Evolutionary conservation across 2,888 invertebrate genomes (phyloP).

Genomic region (Tetragonula carbonaria): DNA sequence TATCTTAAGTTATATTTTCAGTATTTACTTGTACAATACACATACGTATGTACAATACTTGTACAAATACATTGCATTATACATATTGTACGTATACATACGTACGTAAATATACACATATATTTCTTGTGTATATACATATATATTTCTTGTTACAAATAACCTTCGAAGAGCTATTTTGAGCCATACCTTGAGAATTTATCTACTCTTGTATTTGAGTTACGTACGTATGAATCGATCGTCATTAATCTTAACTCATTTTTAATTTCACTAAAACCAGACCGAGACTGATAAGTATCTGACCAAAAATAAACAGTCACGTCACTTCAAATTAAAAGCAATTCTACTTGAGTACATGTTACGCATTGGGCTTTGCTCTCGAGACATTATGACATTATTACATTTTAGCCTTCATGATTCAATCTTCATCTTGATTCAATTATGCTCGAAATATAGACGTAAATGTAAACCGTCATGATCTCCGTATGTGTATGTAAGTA

Average conservation of each 20-base stretch:
- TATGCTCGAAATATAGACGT: neutral
- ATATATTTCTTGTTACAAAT: neutral
- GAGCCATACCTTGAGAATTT: neutral
- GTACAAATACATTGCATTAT: too few species aligned
- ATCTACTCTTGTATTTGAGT: neutral
- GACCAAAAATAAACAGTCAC: neutral
- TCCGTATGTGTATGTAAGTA: neutral
- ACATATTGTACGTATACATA: too few species aligned
- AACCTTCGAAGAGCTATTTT: neutral
- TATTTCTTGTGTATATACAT: neutral
- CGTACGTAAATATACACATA: too few species aligned
- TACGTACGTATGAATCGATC: conserved; percentile 41
- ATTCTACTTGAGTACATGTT: neutral
- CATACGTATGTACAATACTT: too few species aligned
- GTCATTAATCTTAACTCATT: conserved; percentile 78
- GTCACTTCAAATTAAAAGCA: neutral
- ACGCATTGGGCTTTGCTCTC: neutral
- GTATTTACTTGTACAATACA: too few species aligned
- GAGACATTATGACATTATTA: neutral
- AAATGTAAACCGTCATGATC: neutral
- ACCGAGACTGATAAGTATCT: conserved; percentile 34
- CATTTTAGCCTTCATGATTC: neutral
- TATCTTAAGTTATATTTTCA: too few species aligned
- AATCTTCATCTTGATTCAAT: neutral
- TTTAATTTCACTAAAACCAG: conserved; percentile 71